Evolutionary conservation across 1,140 invertebrate species (phyloP).

Genomic region (Polyergus mexicanus): DNA sequence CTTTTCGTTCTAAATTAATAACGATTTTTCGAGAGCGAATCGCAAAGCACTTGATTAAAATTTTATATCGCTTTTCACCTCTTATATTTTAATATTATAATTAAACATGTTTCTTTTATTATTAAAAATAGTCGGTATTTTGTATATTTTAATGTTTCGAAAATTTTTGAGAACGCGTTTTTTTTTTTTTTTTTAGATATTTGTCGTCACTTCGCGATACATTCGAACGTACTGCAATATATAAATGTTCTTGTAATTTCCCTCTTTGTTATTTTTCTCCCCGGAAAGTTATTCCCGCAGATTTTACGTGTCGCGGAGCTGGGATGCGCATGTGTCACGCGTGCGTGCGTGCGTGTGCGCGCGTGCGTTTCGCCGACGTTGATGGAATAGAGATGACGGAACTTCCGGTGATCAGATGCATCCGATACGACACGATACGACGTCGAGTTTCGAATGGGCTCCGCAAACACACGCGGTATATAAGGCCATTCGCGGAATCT

Average conservation of each 20-base stretch:
- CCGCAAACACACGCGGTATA: conserved; percentile 14
- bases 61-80: background rate
- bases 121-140: background rate
- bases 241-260: background rate
- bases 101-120: background rate
- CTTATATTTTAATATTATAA: background rate
- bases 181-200: too few relatives aligned
- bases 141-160: background rate
- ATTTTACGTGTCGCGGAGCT: conserved; percentile 23
- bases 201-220: background rate
- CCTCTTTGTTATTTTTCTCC: background rate
- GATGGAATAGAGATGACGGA: conserved; percentile 61
- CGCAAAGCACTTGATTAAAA: background rate
- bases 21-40: background rate
- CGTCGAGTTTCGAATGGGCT: conserved; percentile 11
- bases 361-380: conserved; percentile 35
- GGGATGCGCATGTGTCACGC: conserved; percentile 2
- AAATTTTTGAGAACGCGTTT: background rate
- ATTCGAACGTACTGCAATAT: background rate
- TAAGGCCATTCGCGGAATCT: conserved; percentile 56
- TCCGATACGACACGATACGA: conserved; percentile 11
- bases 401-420: conserved; percentile 38
- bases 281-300: background rate
- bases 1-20: background rate
- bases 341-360: background rate